Conservation (phyloP, 2,113 vertebrate species). For the Phodopus roborovskii region DNA sequence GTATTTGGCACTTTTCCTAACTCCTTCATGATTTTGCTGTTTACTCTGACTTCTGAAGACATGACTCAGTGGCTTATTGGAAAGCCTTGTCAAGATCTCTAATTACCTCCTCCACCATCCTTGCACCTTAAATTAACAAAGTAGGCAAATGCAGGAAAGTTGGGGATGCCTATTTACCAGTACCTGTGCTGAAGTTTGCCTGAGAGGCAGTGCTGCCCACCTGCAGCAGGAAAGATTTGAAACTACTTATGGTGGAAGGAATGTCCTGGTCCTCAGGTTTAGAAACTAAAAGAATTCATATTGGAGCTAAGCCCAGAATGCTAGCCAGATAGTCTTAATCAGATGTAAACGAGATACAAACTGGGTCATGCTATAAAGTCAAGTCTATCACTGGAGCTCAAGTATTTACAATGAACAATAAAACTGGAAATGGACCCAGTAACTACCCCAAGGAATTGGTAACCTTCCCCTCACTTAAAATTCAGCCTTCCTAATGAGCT, state of each 20-base stretch:
- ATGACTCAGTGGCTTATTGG: background rate
- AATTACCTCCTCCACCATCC: background rate
- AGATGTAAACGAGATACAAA: conserved; percentile 23
- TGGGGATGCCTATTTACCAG: background rate
- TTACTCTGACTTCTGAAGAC: background rate
- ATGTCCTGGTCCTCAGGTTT: background rate
- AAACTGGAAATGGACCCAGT: background rate
- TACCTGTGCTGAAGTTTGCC: background rate
- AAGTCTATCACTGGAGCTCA: background rate
- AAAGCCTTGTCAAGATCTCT: background rate
- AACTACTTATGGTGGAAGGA: background rate
- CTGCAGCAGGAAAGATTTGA: background rate
- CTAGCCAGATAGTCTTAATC: background rate
- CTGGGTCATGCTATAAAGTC: background rate
- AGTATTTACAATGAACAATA: background rate
- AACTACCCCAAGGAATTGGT: background rate
- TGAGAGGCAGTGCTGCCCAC: background rate
- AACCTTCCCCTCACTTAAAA: conserved; percentile 29
- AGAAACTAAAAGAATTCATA: background rate
- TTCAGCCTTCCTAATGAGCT: background rate
- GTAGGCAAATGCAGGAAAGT: background rate
- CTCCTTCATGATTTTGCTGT: background rate
- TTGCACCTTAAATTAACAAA: background rate
- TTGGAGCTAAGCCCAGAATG: background rate
- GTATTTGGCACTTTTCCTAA: background rate